These are phyloP conservation scores for Paraplagusia blochii DNA, from an alignment of 2,113 vertebrate genomes.

Conservation along the genomic window DNA sequence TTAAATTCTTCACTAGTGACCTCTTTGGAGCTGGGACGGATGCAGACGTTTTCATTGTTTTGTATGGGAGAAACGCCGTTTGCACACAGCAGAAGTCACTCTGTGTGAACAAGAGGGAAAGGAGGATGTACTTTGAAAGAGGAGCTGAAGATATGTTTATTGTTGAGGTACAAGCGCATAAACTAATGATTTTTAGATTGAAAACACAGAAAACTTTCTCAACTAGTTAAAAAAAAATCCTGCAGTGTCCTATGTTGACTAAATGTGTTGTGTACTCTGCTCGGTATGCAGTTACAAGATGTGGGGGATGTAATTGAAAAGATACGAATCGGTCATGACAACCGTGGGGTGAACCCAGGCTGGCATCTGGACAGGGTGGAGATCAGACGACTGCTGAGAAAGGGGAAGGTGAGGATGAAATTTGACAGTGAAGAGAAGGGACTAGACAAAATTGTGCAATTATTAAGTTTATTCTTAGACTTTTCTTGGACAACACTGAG, in stretches of 20 bases:
- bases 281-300: slow-evolving; percentile 82
- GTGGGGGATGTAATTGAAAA: slow-evolving; percentile 94
- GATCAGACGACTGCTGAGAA: slow-evolving; percentile 88
- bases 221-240: no score
- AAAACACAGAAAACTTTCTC: no score
- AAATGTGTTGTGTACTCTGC: neutral
- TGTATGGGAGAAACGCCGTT: slow-evolving; percentile 84
- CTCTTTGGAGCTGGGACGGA: slow-evolving; percentile 91
- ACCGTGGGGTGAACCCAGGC: slow-evolving; percentile 84
- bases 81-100: slow-evolving; percentile 87
- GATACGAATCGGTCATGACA: slow-evolving; percentile 89
- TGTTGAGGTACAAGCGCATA: slow-evolving; percentile 78
- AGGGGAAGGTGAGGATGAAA: slow-evolving; percentile 82
- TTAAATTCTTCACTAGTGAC: slow-evolving; percentile 88
- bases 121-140: slow-evolving; percentile 90
- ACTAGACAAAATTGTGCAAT: no score
- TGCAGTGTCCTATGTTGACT: neutral
- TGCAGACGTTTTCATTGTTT: slow-evolving; percentile 87
- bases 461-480: no score
- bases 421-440: neutral
- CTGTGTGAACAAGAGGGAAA: slow-evolving; percentile 94
- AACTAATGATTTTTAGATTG: neutral
- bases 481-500: no score
- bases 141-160: slow-evolving; percentile 93
- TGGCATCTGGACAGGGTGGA: slow-evolving; percentile 92